Evolutionary conservation across 2,113 vertebrate genomes (phyloP).

Genomic region (Carassius gibelio): DNA sequence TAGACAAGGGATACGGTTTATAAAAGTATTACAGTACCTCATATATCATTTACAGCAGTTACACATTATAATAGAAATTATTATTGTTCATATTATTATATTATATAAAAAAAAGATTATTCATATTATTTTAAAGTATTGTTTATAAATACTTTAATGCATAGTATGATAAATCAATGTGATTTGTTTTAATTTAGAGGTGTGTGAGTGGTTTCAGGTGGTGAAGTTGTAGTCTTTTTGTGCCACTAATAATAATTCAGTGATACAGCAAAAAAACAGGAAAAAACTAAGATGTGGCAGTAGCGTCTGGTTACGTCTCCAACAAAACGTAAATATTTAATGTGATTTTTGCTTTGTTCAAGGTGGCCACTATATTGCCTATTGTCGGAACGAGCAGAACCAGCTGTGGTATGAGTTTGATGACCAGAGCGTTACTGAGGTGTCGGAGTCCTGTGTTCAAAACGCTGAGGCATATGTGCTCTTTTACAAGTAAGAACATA

Average conservation of each 20-base stretch:
- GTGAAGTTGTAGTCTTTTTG: not conserved
- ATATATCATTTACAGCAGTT: not conserved
- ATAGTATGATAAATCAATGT: too few species aligned
- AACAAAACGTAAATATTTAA: constrained; percentile 1
- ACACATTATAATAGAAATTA: not conserved
- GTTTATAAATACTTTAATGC: too few species aligned
- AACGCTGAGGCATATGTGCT: constrained; percentile 97
- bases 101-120: too few species aligned
- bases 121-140: too few species aligned
- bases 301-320: too few species aligned
- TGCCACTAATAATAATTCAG: not conserved
- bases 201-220: not conserved
- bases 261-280: not conserved
- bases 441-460: constrained; percentile 92
- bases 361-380: constrained; percentile 98
- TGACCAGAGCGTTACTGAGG: constrained; percentile 96
- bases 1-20: not conserved
- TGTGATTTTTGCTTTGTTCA: constrained; percentile 48
- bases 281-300: too few species aligned
- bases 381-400: constrained; percentile 93
- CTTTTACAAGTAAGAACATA: constrained; percentile 89
- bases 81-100: not conserved
- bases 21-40: not conserved
- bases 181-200: not conserved
- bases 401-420: constrained; percentile 97